phyloP scores from a whole-genome alignment of 2,888 invertebrate genomes.

The Pammene aurita region DNA sequence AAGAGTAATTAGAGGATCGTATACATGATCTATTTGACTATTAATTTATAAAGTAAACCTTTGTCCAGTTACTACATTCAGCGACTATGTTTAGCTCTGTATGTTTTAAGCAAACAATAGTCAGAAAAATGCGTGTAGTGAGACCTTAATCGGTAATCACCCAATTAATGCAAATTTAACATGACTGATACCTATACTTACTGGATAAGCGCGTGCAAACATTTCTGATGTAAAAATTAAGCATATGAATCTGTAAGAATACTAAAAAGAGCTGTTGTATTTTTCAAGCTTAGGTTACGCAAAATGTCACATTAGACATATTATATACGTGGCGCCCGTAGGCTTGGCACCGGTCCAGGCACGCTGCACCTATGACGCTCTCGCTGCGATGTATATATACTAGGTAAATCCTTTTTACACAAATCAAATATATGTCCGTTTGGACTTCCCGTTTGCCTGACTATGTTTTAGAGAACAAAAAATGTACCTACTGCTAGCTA shows the following conservation, averaged over 20 bases:
- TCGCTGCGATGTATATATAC: constrained; percentile 54
- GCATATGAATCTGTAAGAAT: no score
- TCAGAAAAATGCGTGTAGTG: no score
- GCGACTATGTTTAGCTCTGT: no score
- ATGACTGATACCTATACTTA: no score
- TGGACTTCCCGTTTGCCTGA: no score
- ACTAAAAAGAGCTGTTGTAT: background rate
- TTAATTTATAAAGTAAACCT: background rate
- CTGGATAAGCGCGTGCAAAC: no score
- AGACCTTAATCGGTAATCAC: no score
- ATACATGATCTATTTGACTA: background rate
- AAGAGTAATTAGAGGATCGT: background rate
- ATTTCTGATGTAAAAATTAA: no score
- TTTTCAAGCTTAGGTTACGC: constrained; percentile 34
- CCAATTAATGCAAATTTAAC: no score
- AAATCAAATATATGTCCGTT: background rate
- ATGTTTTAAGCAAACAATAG: no score
- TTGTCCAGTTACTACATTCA: background rate
- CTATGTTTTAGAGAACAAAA: no score
- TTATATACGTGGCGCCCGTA: constrained; percentile 62
- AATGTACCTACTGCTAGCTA: no score
- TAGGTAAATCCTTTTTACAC: constrained; percentile 10
- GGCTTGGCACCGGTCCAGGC: constrained; percentile 76
- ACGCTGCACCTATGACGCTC: constrained; percentile 74
- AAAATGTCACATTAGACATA: constrained; percentile 34